Conservation (phyloP, 2,113 vertebrate genomes). For the Daboia siamensis region DNA sequence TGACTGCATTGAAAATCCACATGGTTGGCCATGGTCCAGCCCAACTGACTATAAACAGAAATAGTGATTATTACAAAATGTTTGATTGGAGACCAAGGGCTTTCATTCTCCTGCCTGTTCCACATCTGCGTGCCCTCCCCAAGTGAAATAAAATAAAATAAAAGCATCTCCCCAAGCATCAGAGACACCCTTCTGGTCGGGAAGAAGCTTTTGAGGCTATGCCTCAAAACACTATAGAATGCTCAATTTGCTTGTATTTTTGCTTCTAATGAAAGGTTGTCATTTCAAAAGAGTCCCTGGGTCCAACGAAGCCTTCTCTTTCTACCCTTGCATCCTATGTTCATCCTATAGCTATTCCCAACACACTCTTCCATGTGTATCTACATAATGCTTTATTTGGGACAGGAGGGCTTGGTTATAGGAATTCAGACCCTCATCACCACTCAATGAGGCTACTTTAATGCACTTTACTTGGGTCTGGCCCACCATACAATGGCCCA, state of each 20-base stretch:
- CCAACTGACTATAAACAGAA: conserved; percentile 20
- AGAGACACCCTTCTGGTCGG: not conserved
- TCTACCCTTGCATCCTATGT: not conserved
- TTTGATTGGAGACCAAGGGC: not conserved
- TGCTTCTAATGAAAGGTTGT: not conserved
- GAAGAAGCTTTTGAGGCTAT: not conserved
- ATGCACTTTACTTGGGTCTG: not conserved
- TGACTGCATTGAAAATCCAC: conserved; percentile 10
- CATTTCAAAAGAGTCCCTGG: not conserved
- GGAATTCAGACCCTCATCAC: not conserved
- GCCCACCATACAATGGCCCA: not conserved
- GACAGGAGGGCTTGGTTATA: not conserved
- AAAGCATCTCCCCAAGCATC: not conserved
- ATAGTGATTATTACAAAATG: conserved; percentile 10
- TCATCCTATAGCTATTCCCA: not conserved
- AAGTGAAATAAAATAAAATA: not conserved
- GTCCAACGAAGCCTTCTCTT: not conserved
- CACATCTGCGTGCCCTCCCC: not conserved
- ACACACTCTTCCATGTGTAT: not conserved
- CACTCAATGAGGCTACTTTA: not conserved
- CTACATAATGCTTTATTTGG: not conserved
- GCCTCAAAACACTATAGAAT: not conserved
- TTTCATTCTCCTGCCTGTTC: not conserved
- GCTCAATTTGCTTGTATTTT: no score
- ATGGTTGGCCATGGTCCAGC: not conserved